Base-by-base conservation (phyloP, 2,797 vertebrate species). In the Paramormyrops hopkinsi region DNA sequence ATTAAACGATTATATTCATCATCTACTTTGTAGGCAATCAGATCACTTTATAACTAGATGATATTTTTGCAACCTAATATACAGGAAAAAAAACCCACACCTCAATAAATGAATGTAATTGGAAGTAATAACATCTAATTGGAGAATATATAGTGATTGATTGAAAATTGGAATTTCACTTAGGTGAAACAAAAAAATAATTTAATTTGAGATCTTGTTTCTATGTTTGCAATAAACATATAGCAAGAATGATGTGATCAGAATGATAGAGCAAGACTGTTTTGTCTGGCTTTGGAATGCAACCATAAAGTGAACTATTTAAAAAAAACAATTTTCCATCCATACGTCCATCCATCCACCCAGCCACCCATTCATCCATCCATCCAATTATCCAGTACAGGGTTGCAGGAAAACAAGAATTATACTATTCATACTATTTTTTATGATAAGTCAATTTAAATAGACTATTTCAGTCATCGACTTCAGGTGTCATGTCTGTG, bases 11-110 rank as follows among this genome's bases (percentile, higher is more conserved):
- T 73, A 82, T 82, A 90, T 19, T 88, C 44, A 89, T 88, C 44
- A 89, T 69, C 82, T 33, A n/a, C 44, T 56, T 29, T 6, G 9
- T 44, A 82, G 86, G 44, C 37, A 50, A 87, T 82, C 33, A 83
- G 51, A 53, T 50, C 50, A 8, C 11, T 88, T 88, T 50, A 44
- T 88, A 73, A 50, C 19, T 82, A 37, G 7, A 87, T 33, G 33
- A 37, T 44, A 88, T 87, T 91, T 89, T 88, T 91, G 56, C 76
- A 62, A 88, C 51, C 54, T 62, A 54, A 90, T 65, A 76, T 84
- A 90, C 88, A 92, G 89, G 91, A 90, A 91, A 92, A 90, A 4
- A 90, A 82, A 46, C 25, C 44, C 50, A 86, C 48, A 85, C 82
- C 82, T 51, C 65, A 48, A 83, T 22, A 82, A 41, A 82, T 82